Evolutionary conservation across 1,140 invertebrate genomes (phyloP).

Genomic region (Stegodyphus mimosarum): DNA sequence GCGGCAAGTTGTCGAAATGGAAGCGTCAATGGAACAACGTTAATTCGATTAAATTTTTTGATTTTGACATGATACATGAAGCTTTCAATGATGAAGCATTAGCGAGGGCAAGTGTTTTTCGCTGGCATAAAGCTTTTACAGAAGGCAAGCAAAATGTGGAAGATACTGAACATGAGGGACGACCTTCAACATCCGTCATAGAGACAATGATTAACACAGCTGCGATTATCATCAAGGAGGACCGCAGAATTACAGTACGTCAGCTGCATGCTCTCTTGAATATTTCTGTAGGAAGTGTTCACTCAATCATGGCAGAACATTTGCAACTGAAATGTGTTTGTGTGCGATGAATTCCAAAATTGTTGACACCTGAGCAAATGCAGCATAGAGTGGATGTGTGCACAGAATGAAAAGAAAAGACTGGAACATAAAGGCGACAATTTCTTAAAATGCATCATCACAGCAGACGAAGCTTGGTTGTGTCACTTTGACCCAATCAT

Average conservation of each 20-base stretch:
- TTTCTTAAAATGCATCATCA: constrained; percentile 6
- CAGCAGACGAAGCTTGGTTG: constrained; percentile 1
- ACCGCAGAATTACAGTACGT: not conserved
- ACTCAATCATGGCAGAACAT: constrained; percentile 1
- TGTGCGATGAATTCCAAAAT: not conserved
- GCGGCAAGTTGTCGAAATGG: not conserved
- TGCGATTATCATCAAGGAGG: constrained; percentile 1
- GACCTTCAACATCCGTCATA: not conserved
- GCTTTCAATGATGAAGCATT: constrained; percentile 7
- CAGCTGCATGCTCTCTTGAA: not conserved
- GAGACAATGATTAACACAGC: constrained; percentile 8
- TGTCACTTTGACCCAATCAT: not conserved
- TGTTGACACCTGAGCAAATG: constrained; percentile 6
- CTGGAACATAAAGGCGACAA: too few relatives aligned
- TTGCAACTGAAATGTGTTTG: constrained; percentile 7
- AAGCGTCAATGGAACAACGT: not conserved
- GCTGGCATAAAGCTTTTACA: constrained; percentile 18
- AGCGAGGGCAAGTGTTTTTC: not conserved
- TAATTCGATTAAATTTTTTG: constrained; percentile 10
- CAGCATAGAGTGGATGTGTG: not conserved
- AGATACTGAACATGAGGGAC: constrained; percentile 12
- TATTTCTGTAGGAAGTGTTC: constrained; percentile 4
- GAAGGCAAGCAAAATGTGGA: constrained; percentile 14
- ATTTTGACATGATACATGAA: not conserved
- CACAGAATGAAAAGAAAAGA: constrained; percentile 6